A percentile compares a stretch with the other conserved stretches of the same genome.
Evolutionary conservation across 2,797 vertebrate species (phyloP).

Genomic region (Sebastes itinus): DNA sequence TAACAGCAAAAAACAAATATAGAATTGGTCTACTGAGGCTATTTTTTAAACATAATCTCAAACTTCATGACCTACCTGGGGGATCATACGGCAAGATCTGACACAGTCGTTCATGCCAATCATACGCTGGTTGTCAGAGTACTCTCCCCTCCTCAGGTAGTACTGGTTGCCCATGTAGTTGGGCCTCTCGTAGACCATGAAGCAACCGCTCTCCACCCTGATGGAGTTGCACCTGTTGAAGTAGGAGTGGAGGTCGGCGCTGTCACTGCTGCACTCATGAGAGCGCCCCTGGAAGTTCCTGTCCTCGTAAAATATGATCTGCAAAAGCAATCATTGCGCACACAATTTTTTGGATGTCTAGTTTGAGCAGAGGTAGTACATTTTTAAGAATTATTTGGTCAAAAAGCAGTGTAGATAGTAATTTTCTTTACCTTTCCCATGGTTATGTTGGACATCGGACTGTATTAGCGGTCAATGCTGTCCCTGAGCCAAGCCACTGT

Average conservation of each 20-base stretch:
- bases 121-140: slow-evolving; percentile 78
- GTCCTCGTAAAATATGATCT: slow-evolving; percentile 84
- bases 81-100: slow-evolving; percentile 78
- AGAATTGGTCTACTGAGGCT: background rate
- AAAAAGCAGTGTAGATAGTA: background rate
- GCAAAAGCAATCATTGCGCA: background rate
- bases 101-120: slow-evolving; percentile 79
- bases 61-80: slow-evolving; percentile 60
- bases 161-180: slow-evolving; percentile 83
- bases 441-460: slow-evolving; percentile 56
- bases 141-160: slow-evolving; percentile 80
- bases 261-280: slow-evolving; percentile 81
- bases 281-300: slow-evolving; percentile 81
- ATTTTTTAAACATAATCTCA: background rate
- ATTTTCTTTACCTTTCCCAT: slow-evolving; percentile 79
- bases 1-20: background rate
- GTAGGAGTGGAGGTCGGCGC: slow-evolving; percentile 79
- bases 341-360: background rate
- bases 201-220: slow-evolving; percentile 81
- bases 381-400: background rate
- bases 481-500: slow-evolving; percentile 54
- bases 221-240: slow-evolving; percentile 84
- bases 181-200: slow-evolving; percentile 81
- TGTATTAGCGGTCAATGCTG: slow-evolving; percentile 49
- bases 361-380: background rate